phyloP scores from a whole-genome alignment of 2,113 vertebrate species.

The Morone chrysops region DNA sequence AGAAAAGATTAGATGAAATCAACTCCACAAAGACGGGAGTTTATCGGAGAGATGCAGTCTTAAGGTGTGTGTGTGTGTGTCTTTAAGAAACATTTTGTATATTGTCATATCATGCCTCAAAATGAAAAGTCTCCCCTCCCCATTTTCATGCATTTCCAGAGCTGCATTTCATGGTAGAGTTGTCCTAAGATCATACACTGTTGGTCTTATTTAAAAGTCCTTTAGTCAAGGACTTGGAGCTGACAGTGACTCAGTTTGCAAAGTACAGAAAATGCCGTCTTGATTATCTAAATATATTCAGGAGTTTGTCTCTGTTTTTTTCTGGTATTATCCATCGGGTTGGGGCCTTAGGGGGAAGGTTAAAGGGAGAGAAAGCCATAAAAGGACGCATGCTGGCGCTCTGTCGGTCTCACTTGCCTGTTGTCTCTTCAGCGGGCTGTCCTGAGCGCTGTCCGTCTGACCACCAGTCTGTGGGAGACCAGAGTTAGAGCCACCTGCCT shows the following conservation, averaged over 20 bases:
- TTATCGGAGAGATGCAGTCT: conserved; percentile 6
- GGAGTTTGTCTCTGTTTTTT: neutral
- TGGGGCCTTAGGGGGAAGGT: conserved; percentile 34
- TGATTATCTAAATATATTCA: neutral
- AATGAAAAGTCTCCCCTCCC: neutral
- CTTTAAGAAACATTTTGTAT: neutral
- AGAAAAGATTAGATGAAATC: conserved; percentile 8
- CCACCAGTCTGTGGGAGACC: conserved; percentile 82
- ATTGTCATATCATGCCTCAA: conserved; percentile 40
- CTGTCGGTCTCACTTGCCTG: conserved; percentile 85
- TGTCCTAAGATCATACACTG: neutral
- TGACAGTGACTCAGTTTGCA: neutral
- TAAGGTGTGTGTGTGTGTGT: conserved; percentile 5
- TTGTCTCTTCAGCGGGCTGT: conserved; percentile 84
- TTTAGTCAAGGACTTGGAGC: neutral
- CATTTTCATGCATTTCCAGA: conserved; percentile 54
- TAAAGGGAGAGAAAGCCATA: conserved; percentile 43
- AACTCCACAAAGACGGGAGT: conserved; percentile 19
- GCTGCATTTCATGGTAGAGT: neutral
- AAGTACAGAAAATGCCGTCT: neutral
- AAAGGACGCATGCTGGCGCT: conserved; percentile 76
- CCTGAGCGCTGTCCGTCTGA: conserved; percentile 84
- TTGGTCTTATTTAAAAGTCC: neutral
- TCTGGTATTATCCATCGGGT: neutral
- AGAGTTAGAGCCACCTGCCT: conserved; percentile 81